Base-by-base conservation (phyloP, 1,140 invertebrate genomes). In the Euborellia annulipes region DNA sequence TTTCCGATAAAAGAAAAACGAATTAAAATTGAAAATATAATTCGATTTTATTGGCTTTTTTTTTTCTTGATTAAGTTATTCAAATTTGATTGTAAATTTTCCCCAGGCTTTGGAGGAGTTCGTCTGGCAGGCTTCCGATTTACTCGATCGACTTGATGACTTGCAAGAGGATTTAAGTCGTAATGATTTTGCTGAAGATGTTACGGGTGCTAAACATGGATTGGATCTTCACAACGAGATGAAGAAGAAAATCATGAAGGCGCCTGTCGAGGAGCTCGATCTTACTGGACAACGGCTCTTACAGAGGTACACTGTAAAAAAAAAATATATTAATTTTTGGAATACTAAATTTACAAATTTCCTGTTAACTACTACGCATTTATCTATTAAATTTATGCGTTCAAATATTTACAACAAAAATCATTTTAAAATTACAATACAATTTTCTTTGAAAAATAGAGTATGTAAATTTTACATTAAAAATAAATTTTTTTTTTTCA, bases 151-250 rank as follows among this genome's bases (percentile, higher is more conserved):
- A 43, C 69, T 96, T 36, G 91, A 96, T 56, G 86, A 90, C 60
- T 66, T 89, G 37, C 82, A 91, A 58, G 86, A 93, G 62, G 89
- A 94, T 62, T 69, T 96, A 14, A 83, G 82, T 45, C 72, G 86
- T 44, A 88, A 84, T 58, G 86, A 92, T 58, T 89, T 89, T 64
- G 88, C 85, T 3, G 89, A 92, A 57, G 90, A 96, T 64, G 85
- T 94, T 1, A 78, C 76, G 22, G 79, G 84, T 40, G 88, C 92
- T 1, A 85, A 94, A 58, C 78, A 84, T 54, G 79, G 83, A 37
- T 84, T 96, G 45, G 90, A 96, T 63, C 70, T 88, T 39, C 93
- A 98, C 65, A 84, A 82, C 54, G 87, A 93, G 55, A 85, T 97
- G 69, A 90, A 88, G 58, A 90, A 93, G 59, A 85, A 91, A 56